Conservation (phyloP, 2,113 vertebrate genomes). For the Corythoichthys intestinalis region DNA sequence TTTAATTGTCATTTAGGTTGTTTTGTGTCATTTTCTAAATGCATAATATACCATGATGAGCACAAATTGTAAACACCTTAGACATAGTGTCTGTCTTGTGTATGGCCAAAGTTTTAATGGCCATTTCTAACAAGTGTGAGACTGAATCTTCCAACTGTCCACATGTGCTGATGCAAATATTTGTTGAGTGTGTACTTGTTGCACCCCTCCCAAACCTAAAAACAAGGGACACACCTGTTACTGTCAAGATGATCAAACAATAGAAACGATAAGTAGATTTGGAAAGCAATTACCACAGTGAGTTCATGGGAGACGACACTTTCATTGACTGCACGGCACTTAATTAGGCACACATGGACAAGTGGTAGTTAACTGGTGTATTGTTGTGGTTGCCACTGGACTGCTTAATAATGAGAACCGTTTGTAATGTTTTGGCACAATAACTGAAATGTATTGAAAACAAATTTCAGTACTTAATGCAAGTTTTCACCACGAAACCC, state of each 20-base stretch:
- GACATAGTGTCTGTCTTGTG: background rate
- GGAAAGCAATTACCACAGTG: background rate
- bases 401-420: background rate
- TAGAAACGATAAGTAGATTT: conserved; percentile 26
- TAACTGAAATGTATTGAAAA: background rate
- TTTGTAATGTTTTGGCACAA: background rate
- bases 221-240: conserved; percentile 10
- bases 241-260: conserved; percentile 9
- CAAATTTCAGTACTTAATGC: background rate
- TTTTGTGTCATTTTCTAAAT: background rate
- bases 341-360: background rate
- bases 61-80: background rate
- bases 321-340: background rate
- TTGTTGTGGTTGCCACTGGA: background rate
- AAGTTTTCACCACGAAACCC: background rate
- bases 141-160: conserved; percentile 21
- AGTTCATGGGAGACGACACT: background rate
- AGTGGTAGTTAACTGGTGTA: background rate
- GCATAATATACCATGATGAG: background rate
- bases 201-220: conserved; percentile 26
- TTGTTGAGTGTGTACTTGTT: conserved; percentile 66
- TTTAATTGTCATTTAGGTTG: background rate
- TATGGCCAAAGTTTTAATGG: background rate
- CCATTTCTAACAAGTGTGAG: conserved; percentile 4
- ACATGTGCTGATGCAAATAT: conserved; percentile 45